Conservation (phyloP, 2,888 invertebrate species). For the Synergus japonicus region DNA sequence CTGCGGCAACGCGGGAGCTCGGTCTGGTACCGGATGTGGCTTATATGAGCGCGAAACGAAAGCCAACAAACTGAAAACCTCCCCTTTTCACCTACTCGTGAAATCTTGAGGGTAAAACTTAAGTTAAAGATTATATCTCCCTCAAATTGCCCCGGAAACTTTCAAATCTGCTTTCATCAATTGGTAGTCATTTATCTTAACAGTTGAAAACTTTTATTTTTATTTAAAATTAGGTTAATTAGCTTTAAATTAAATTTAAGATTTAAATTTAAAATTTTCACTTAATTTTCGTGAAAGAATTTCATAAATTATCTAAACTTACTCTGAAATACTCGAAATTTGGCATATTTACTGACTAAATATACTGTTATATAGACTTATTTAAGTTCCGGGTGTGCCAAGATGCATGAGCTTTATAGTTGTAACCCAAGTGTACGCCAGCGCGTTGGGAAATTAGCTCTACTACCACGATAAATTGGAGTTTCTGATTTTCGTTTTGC, state of each 20-base stretch:
- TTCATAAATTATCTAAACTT: too few species aligned
- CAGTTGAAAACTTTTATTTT: too few species aligned
- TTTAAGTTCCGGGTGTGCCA: neutral
- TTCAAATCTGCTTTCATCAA: neutral
- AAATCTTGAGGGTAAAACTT: neutral
- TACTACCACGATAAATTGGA: constrained; percentile 63
- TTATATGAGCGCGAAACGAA: constrained; percentile 22
- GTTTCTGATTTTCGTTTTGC: constrained; percentile 66
- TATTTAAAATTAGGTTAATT: too few species aligned
- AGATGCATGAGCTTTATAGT: neutral
- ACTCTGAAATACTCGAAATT: too few species aligned
- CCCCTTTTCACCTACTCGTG: constrained; percentile 17
- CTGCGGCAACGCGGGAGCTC: constrained; percentile 7
- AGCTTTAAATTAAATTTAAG: too few species aligned
- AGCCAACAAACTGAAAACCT: constrained; percentile 20
- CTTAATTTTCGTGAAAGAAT: too few species aligned
- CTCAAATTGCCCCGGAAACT: neutral
- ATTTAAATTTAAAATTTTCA: too few species aligned
- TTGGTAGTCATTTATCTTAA: neutral
- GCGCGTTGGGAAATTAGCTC: constrained; percentile 60
- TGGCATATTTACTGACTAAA: too few species aligned
- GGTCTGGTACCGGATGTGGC: constrained; percentile 21
- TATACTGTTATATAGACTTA: neutral
- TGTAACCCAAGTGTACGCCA: neutral
- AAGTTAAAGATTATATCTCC: neutral